Percentiles rank a stretch among this genome's conserved stretches.
phyloP scores from a whole-genome alignment of 1,140 invertebrate genomes.

The Heliconius eleuchia region DNA sequence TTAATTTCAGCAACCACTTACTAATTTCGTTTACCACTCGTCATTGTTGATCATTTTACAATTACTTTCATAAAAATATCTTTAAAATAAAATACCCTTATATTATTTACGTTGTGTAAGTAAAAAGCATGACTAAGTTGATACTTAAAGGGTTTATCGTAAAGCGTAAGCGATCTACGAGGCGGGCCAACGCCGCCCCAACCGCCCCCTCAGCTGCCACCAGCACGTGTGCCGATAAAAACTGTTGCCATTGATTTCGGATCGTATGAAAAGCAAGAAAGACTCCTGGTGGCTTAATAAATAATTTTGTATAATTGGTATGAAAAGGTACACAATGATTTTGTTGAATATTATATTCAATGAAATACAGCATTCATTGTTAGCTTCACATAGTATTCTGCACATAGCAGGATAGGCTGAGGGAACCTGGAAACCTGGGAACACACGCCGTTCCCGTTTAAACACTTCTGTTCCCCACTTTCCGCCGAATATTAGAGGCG shows the following conservation, averaged over 20 bases:
- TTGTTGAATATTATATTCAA: no score
- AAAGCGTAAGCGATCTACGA: conserved; percentile 42
- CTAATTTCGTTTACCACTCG: neutral
- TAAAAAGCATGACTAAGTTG: conserved; percentile 51
- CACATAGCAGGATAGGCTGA: no score
- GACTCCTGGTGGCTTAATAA: neutral
- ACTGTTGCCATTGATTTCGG: conserved; percentile 17
- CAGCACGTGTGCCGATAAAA: conserved; percentile 42
- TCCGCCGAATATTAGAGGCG: no score
- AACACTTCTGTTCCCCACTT: no score
- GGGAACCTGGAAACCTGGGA: no score
- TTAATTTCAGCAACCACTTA: neutral
- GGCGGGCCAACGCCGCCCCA: conserved; percentile 56
- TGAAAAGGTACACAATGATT: neutral
- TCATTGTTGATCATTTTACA: neutral
- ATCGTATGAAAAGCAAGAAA: neutral
- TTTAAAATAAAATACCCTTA: conserved; percentile 21
- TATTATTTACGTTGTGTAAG: conserved; percentile 32
- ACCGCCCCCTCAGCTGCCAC: conserved; percentile 53
- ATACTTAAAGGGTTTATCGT: conserved; percentile 43
- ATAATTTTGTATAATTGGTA: neutral
- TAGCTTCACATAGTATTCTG: no score
- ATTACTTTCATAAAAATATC: neutral
- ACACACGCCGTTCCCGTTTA: no score
- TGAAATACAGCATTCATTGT: no score